Percentiles rank a stretch among this genome's conserved stretches.
Evolutionary conservation across 2,888 invertebrate species (phyloP).

Genomic region (Stictocephala bisonia): DNA sequence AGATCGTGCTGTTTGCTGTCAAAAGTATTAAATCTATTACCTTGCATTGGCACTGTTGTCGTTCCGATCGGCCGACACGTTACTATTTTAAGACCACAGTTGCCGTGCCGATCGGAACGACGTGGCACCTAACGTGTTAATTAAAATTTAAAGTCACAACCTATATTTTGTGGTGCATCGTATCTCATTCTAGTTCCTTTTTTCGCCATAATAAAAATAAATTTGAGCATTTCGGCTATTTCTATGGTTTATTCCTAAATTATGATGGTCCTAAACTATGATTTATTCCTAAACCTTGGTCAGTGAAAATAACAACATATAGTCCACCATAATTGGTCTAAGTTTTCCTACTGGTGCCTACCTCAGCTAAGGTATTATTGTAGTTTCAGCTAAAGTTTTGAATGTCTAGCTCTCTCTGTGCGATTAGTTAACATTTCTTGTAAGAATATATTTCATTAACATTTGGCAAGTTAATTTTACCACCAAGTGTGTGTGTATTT

Average conservation of each 20-base stretch:
- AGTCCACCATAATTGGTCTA: neutral
- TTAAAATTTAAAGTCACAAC: slow-evolving; percentile 7
- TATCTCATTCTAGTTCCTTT: slow-evolving; percentile 7
- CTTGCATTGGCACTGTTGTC: too few relatives aligned
- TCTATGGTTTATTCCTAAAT: neutral
- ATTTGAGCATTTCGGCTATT: slow-evolving; percentile 16
- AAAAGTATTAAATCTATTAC: too few relatives aligned
- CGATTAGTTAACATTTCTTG: neutral
- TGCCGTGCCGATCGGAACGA: too few relatives aligned
- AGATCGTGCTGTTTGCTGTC: too few relatives aligned
- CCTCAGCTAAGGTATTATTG: slow-evolving; percentile 3
- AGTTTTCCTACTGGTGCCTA: neutral
- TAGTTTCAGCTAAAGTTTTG: neutral
- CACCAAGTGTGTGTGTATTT: neutral
- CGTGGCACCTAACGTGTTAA: too few relatives aligned
- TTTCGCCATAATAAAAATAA: neutral
- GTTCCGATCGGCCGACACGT: too few relatives aligned
- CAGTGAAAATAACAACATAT: neutral
- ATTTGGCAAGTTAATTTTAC: neutral
- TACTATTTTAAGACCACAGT: too few relatives aligned
- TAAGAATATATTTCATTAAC: neutral
- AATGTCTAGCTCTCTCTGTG: neutral
- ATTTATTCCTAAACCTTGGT: too few relatives aligned
- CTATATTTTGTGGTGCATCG: slow-evolving; percentile 7
- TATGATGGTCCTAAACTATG: too few relatives aligned